Base-by-base conservation (phyloP, 1,140 invertebrate genomes). In the Seison nebaliae region DNA sequence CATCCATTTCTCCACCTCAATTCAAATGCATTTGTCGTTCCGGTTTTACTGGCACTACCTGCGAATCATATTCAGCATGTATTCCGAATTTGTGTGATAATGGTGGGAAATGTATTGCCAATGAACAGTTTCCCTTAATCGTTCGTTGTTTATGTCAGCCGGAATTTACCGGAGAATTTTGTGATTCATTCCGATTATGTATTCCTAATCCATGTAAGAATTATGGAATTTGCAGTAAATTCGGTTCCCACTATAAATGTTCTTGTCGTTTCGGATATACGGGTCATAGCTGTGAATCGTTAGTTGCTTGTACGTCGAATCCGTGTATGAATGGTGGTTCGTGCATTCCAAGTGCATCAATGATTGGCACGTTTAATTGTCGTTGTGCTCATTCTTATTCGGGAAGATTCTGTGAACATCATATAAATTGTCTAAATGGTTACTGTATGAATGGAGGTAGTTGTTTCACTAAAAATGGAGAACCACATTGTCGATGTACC, bases 401-500 rank as follows among this genome's bases (percentile, higher is more conserved):
- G n/a, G 45, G 45, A 12, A 28, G 22, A 20, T 6, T 29, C 16
- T 40, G 38, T 28, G 29, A 39, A 23, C 26, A 16, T 2, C 24
- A 43, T 53, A 75, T 84, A 23, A 72, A 91, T 47, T 93, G 83
- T 29, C 8, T 14, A 11, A 34, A 23, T 17, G 15, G 70, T 0
- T 78, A 78, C 0, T 86, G 80, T 48, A 70, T 74, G 46, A 84
- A 83, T 49, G 78, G 78, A 4, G 80, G 79, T 1, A 66, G 75
- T 6, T 86, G 80, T 49, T 71, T 70, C 0, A 32, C 33, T 14
- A 18, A 20, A 9, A 65, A 81, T 48, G 88, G 88, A 53, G 26
- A 74, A 14, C 91, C 80, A 54, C 76, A 73, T 12, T 40, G 38
- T 7, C 19, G 33, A n/a, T 40, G 38, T 28, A 22, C 21, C 16